Base-by-base conservation (phyloP, 2,113 vertebrate species). In the Mesocricetus auratus region DNA sequence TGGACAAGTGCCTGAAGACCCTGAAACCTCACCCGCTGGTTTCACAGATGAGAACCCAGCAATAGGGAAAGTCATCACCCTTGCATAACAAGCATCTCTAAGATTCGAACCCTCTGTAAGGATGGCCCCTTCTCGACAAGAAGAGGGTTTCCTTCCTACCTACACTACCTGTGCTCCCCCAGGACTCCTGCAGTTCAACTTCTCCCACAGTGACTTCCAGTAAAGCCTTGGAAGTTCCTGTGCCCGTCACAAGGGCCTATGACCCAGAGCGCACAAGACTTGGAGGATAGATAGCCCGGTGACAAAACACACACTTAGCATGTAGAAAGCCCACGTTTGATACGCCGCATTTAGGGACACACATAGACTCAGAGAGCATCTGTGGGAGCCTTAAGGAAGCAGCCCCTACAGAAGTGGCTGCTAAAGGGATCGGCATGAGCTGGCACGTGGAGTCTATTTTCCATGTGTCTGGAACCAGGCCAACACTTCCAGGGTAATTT, bases 401-500 rank as follows among this genome's bases (percentile, higher is more conserved):
- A 73, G 12, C 39, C 47, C 64, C 83, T 9, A 2, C 10, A 78
- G 53, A 60, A 83, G 45, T 0, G 1, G 22, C 68, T 79, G 88
- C 94, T 66, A 81, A 73, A 83, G 73, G 93, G 89, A 89, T 79
- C n/a, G 8, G 95, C 83, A 29, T 1, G 11, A 68, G 33, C 94
- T 95, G 93, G 95, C 97, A 94, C 75, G 29, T 4, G 64, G 50
- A 83, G 24, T 74, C 77, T 89, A n/a, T 92, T 96, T 97, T 91
- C 96, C 94, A 93, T 91, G 94, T 90, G 94, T 94, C 96, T 97
- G 96, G 96, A 97, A 93, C 66, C 77, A 69, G 82, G 93, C 95
- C 22, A 45, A 66, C 94, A 78, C 86, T 69, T 95, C 94, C 71
- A 66, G 95, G 64, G 95, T 97, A 94, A 98, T 97, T 98, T 97